Base-by-base conservation (phyloP, 2,888 invertebrate species). In the Dynastes hyllus region DNA sequence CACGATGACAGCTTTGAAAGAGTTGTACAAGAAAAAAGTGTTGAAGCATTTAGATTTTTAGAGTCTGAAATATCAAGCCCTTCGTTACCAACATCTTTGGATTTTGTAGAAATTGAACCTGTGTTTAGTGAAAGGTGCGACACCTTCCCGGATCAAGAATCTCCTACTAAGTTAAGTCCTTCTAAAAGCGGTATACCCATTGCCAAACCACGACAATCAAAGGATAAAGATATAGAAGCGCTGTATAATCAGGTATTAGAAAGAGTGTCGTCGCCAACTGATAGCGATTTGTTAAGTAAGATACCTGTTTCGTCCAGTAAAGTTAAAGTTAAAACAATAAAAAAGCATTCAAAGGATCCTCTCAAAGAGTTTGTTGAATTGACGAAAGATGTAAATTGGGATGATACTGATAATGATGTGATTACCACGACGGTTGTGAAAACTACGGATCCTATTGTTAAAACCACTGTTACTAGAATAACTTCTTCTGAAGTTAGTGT, bases 341-440 rank as follows among this genome's bases (percentile, higher is more conserved):
- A 90, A 82, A 90, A 90, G 84, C 90, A 90, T 83, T 90, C 90
- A 1, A 90, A 90, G 83, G 89, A 89, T 83, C 89, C 89, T 1
- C 78, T 89, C 32, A 89, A 89, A 83, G 89, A 89, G 79, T 89
- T 89, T 78, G 89, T 88, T 11, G 88, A 87, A 78, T 82, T 89
- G 63, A 86, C 88, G 2, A 88, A 88, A 83, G 89, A 89, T 78
- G 88, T 89, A 22, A 88, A 89, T 82, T 89, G 90, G 89, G 88
- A 89, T 61, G 87, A 88, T 55, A 84, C 85, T 51, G 84, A 84
- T 53, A 80, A 81, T 40, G 79, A 76, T 40, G 75, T 76, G 8
- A 53, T 82, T 77, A 81, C 80, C 27, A 80, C 80, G 9, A 69
- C 51, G 1, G 73, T 78, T 32, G 79, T 81, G 1, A 76, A 63